Evolutionary conservation across 35 echinoderm and acorn worm genomes (phyloP), one percentile per base, ranked within the genome.

Genomic region (Amphiura filiformis): DNA sequence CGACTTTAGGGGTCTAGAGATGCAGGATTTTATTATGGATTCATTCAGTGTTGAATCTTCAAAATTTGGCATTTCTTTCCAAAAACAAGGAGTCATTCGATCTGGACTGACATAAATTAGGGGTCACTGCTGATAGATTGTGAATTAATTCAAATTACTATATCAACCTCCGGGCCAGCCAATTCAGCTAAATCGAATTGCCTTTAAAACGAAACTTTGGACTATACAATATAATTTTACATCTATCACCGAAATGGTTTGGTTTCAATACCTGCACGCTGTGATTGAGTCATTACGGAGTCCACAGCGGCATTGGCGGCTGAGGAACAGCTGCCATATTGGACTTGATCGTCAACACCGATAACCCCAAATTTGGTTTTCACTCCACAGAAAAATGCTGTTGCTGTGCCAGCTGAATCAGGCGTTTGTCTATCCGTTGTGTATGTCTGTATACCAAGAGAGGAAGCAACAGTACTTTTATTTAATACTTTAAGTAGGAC

Each of bases 321-420:
- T 12, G 90, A 80, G 18, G 39, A 9, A 39, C 90, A 91, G n/a
- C 87, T 64, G 0, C 82, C 83, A 22, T 76, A 17, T 34, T 79
- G 42, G 31, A 78, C 77, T 13, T 41, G 47, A 36, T 91, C 90
- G 35, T 91, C 90, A 0, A 86, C 41, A 0, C 90, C 90, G 17
- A 91, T 34, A 0, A 84, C 44, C 12, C 83, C 83, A 13, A 33
- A 78, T 65, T 91, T 91, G 35, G 84, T 86, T n/a, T n/a, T n/a
- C n/a, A n/a, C n/a, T n/a, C n/a, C n/a, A n/a, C n/a, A n/a, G n/a
- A n/a, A n/a, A n/a, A n/a, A n/a, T n/a, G n/a, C n/a, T n/a, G n/a
- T n/a, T n/a, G n/a, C n/a, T n/a, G n/a, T n/a, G n/a, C n/a, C 93
- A 17, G 93, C 93, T 5, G 93, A 94, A 76, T 94, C 93, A 15